Evolutionary conservation across 53 echinoderm and acorn worm genomes (phyloP).

Genomic region (Holothuria scabra): DNA sequence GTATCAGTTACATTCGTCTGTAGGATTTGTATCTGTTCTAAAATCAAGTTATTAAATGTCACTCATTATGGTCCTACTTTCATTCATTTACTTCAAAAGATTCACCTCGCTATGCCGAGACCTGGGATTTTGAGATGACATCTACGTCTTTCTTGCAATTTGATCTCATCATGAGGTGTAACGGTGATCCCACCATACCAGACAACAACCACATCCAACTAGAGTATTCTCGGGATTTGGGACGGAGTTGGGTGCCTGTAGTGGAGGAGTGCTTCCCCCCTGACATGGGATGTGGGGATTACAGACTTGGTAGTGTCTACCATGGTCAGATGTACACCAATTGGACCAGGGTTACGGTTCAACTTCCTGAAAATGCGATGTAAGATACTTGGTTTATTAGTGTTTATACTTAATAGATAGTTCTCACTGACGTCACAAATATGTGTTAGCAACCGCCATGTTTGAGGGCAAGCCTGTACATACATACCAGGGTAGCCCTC

Average conservation of each 20-base stretch:
- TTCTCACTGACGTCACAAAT: no score
- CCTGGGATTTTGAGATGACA: slow-evolving; percentile 94
- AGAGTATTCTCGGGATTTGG: slow-evolving; percentile 94
- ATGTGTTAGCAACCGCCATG: no score
- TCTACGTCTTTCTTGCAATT: slow-evolving; percentile 89
- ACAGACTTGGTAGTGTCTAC: slow-evolving; percentile 73
- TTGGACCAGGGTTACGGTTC: slow-evolving; percentile 84
- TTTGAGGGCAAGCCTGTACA: no score
- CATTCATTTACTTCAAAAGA: slow-evolving; percentile 22
- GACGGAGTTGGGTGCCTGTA: slow-evolving; percentile 75
- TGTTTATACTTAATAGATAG: no score
- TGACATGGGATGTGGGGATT: slow-evolving; percentile 91
- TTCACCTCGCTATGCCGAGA: slow-evolving; percentile 84
- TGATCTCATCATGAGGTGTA: slow-evolving; percentile 79
- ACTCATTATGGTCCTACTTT: no score
- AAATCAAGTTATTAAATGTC: no score
- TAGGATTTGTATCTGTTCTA: no score
- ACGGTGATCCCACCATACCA: slow-evolving; percentile 45
- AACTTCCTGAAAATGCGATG: slow-evolving; percentile 75
- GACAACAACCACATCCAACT: slow-evolving; percentile 56
- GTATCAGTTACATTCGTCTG: no score
- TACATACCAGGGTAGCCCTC: no score
- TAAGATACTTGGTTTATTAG: slow-evolving; percentile 45
- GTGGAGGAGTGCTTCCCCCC: slow-evolving; percentile 81
- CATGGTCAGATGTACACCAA: slow-evolving; percentile 68